Base-by-base conservation (phyloP, 2,888 invertebrate genomes). In the Eumacrocentrus americanus region DNA sequence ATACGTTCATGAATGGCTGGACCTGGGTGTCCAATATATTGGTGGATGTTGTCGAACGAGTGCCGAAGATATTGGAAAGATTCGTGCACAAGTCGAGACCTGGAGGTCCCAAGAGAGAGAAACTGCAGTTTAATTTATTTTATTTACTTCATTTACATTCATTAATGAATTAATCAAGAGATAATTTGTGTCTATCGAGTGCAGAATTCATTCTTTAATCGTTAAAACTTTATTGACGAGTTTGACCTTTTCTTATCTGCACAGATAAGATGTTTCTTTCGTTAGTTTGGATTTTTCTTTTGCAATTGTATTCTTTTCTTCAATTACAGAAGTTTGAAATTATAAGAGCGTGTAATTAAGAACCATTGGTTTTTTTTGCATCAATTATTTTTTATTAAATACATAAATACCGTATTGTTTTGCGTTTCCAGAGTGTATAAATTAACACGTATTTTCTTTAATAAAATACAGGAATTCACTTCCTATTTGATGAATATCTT, bases 1-100 rank as follows among this genome's bases (percentile, higher is more conserved):
- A 18, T 91, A 89, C 75, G 87, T 94, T 6, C 84, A 86, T 16
- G 88, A 90, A 71, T 97, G 96, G 96, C 78, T 92, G 54, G 85
- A 89, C 59, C 80, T 90, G 46, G 95, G 95, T 0, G 92, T 91
- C 34, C 86, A 86, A 55, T 92, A 91, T 78, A 86, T 98, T 44
- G 96, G 97, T 18, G 97, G 97, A 0, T 98, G 97, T 73, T 98
- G 97, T 79, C 85, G 94, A 67, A 91, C 94, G 0, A 89, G 89
- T 71, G 91, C 94, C 1, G 85, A 89, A 0, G 94, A 95, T 77
- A 89, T 96, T 34, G 84, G 85, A 7, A 86, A 88, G 67, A 92
- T 94, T 70, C 84, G 87, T 56, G 85, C 87, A 70, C 85, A 87
- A 75, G 87, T 90, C 58, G 76, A 80, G 58, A 80, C 77, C 61